These are phyloP conservation scores for Chromis chromis DNA, from an alignment of 2,797 vertebrate species.

Conservation along the genomic window DNA sequence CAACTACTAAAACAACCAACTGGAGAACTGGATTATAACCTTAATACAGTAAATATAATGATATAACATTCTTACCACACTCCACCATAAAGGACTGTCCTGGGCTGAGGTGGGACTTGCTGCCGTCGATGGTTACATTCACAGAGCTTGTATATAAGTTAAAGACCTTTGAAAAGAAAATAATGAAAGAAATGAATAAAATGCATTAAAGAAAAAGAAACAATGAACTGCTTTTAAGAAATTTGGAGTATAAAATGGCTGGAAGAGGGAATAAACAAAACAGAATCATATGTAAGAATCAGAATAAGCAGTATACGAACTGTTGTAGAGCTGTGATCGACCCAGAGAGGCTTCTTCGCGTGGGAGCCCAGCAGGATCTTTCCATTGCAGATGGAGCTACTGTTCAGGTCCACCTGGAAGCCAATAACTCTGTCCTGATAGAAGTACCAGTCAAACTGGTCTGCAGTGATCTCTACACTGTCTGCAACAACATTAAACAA, in stretches of 20 bases:
- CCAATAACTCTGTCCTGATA: slow-evolving; percentile 79
- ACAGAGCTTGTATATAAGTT: slow-evolving; percentile 82
- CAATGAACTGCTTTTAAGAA: neutral
- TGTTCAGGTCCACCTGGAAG: slow-evolving; percentile 70
- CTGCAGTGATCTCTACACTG: slow-evolving; percentile 62
- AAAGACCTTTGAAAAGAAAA: slow-evolving; percentile 74
- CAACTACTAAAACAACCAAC: neutral
- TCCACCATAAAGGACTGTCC: slow-evolving; percentile 81
- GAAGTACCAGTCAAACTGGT: slow-evolving; percentile 83
- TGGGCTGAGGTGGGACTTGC: slow-evolving; percentile 52
- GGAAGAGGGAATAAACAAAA: neutral
- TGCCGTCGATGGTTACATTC: slow-evolving; percentile 68
- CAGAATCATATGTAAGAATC: neutral
- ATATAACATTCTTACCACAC: slow-evolving; percentile 72
- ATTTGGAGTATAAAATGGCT: no score
- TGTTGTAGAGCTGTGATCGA: slow-evolving; percentile 81
- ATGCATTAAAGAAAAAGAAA: neutral
- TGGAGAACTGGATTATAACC: neutral
- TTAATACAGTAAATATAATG: neutral
- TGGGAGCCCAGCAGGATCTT: slow-evolving; percentile 84
- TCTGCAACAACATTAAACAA: slow-evolving; percentile 36
- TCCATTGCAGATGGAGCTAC: slow-evolving; percentile 73
- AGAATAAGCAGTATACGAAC: slow-evolving; percentile 66
- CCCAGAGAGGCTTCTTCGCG: slow-evolving; percentile 85
- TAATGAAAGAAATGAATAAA: rapidly evolving